These are phyloP conservation scores for Anomalospiza imberbis DNA, from an alignment of 2,797 vertebrate species.

Conservation along the genomic window DNA sequence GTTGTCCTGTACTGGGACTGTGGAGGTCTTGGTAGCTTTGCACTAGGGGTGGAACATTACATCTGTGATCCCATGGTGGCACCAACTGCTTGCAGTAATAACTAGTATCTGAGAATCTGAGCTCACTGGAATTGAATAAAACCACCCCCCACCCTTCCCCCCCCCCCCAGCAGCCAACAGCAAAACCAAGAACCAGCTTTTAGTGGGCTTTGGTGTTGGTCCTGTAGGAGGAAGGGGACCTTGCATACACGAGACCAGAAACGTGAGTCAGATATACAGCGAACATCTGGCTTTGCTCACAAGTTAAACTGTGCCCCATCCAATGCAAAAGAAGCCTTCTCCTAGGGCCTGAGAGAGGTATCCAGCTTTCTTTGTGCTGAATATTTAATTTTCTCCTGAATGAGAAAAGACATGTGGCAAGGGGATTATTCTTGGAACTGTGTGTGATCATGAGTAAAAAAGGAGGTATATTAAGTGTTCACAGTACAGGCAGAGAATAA, in stretches of 20 bases:
- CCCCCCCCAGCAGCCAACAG: too few relatives aligned
- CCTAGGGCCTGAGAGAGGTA: neutral
- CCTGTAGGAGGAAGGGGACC: neutral
- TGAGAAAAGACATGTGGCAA: neutral
- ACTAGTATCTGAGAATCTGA: neutral
- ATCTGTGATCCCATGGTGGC: neutral
- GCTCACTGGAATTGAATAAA: neutral
- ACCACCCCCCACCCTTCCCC: rapidly evolving
- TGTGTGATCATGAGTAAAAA: neutral
- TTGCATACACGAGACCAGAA: neutral
- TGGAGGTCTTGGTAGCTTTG: neutral
- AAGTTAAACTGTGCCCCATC: neutral
- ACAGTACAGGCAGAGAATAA: neutral
- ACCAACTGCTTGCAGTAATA: neutral
- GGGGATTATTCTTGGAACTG: neutral
- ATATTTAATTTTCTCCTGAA: neutral
- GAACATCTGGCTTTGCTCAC: neutral
- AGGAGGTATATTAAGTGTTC: neutral
- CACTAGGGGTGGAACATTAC: neutral
- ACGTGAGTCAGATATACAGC: neutral
- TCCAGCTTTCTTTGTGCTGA: neutral
- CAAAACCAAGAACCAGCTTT: neutral
- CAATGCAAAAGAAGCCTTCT: neutral
- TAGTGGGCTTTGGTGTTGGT: neutral
- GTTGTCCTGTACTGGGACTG: neutral